A percentile compares a stretch with the other conserved stretches of the same genome.
Evolutionary conservation across 2,113 vertebrate genomes (phyloP).

Genomic region (Psammodynastes pulverulentus): DNA sequence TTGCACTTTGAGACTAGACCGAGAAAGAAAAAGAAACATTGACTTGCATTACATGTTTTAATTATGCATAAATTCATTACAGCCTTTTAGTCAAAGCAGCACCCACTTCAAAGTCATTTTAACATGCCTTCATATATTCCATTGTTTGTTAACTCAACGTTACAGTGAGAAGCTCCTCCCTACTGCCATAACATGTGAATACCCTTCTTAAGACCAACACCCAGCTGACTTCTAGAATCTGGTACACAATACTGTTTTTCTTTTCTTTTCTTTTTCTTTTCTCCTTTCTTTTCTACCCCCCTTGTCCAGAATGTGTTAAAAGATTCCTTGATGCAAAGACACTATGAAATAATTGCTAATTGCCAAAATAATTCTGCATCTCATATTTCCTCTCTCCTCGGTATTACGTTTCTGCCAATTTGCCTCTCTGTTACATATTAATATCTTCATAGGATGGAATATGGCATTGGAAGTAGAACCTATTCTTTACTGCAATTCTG

Average conservation of each 20-base stretch:
- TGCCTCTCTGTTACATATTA: not conserved
- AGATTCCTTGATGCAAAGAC: not conserved
- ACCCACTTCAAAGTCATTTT: not conserved
- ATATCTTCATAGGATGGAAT: not conserved
- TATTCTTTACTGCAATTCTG: not conserved
- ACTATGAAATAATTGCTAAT: not conserved
- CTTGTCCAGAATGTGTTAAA: not conserved
- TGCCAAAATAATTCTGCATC: not conserved
- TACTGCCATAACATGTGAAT: not conserved
- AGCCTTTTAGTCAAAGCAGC: not conserved
- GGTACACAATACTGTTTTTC: not conserved
- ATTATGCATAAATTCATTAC: not conserved
- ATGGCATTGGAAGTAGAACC: not conserved
- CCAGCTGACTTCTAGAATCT: not conserved
- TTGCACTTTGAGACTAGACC: not conserved
- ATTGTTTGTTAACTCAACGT: not conserved
- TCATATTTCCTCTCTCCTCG: not conserved
- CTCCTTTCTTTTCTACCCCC: not conserved
- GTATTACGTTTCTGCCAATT: not conserved
- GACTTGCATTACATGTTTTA: not conserved
- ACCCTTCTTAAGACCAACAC: not conserved
- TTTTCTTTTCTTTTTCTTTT: not conserved
- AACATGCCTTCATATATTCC: not conserved
- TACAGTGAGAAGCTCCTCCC: not conserved
- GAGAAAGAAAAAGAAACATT: not conserved